phyloP scores from a whole-genome alignment of 2,113 vertebrate genomes.

The Phocoena phocoena region DNA sequence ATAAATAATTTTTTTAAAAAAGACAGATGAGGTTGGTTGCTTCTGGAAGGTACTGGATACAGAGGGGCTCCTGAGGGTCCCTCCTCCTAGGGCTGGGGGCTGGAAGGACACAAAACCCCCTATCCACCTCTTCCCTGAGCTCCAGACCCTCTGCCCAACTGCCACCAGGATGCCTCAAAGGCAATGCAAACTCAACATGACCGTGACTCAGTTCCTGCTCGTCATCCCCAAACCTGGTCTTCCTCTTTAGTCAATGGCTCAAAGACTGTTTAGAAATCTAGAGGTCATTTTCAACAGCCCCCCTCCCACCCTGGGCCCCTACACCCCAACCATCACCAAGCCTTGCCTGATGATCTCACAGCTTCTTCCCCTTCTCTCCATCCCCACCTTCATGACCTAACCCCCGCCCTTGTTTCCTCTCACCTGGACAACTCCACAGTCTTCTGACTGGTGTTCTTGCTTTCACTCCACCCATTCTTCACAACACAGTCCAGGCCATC shows the following conservation, averaged over 20 bases:
- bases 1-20: too few relatives aligned
- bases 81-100: background rate
- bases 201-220: background rate
- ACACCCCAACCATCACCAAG: fast-evolving
- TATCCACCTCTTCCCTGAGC: background rate
- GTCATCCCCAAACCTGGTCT: background rate
- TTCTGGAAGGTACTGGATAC: background rate
- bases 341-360: background rate
- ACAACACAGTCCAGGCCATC: background rate
- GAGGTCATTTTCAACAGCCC: background rate
- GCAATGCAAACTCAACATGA: background rate
- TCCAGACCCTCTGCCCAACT: background rate
- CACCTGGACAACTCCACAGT: background rate
- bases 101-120: background rate
- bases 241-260: background rate
- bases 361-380: background rate
- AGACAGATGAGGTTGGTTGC: background rate
- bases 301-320: fast-evolving
- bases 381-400: background rate
- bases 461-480: too few relatives aligned
- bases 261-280: background rate
- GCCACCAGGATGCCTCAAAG: background rate
- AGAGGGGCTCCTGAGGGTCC: background rate
- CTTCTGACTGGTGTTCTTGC: background rate
- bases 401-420: background rate